Evolutionary conservation across 2,113 vertebrate species (phyloP), one percentile per base, ranked within the genome.

Genomic region (Caloenas nicobarica): DNA sequence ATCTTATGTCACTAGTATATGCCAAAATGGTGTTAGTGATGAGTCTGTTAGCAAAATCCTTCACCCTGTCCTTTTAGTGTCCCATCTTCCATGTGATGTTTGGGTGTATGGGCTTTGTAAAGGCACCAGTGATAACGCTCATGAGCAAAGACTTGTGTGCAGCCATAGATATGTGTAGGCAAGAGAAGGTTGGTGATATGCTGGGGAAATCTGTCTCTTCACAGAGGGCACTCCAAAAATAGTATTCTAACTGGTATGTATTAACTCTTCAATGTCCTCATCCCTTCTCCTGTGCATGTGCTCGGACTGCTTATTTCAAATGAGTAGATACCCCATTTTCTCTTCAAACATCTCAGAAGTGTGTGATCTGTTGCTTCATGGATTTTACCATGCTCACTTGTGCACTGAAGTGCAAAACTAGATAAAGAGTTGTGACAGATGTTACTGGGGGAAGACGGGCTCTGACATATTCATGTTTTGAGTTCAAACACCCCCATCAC

Each of bases 181-280:
- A 94, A 89, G 40, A 81, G 36, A 54, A 88, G 64, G 31, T 93
- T 86, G 78, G 51, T 51, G 76, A 88, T 19, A 16, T 42, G n/a
- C 54, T 94, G 80, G n/a, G 88, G 92, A 97, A 93, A 93, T 83
- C 54, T 86, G 50, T 62, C 42, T 91, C 25, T 66, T 90, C 64
- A 81, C 0, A 3, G 29, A 83, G 28, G 16, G 24, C 60, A 58
- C 18, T 62, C 46, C 64, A 62, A 86, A 90, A 95, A 94, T 78
- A 96, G 72, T 51, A 68, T 13, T 29, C 10, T 60, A 80, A 81
- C 28, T 81, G 33, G 19, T 86, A 7, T 68, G 22, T 38, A 25
- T 88, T 95, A 92, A 96, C 80, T 71, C 51, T 71, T 83, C 54
- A 36, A 51, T 15, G 13, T 58, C 12, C 29, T 90, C 15, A 13